Conservation (phyloP, 2,888 invertebrate species). For the Pycnomerus fuliginosus region DNA sequence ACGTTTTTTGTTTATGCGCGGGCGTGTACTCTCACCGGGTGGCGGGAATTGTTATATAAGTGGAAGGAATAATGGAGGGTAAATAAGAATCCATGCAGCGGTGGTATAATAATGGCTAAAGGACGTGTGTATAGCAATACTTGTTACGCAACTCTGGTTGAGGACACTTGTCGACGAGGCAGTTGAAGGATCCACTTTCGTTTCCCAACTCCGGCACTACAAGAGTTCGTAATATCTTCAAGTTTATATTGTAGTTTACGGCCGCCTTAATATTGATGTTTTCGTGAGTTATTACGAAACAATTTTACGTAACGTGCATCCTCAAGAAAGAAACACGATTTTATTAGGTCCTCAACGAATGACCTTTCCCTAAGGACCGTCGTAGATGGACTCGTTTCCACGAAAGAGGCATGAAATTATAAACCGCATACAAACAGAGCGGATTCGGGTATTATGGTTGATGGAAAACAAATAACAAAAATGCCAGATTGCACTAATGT, state of each 20-base stretch:
- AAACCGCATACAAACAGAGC: background rate
- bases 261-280: slow-evolving; percentile 14
- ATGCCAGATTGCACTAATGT: slow-evolving; percentile 7
- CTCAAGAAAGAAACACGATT: background rate
- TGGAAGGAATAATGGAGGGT: slow-evolving; percentile 5
- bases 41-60: background rate
- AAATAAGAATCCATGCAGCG: slow-evolving; percentile 9
- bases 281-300: slow-evolving; percentile 7
- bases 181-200: slow-evolving; percentile 29
- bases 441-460: slow-evolving; percentile 1
- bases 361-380: too few species aligned
- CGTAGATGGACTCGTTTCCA: slow-evolving; percentile 2
- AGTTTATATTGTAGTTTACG: slow-evolving; percentile 13
- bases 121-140: slow-evolving; percentile 23
- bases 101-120: slow-evolving; percentile 16
- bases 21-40: too few species aligned
- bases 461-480: slow-evolving; percentile 4
- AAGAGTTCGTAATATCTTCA: slow-evolving; percentile 20
- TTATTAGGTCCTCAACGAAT: too few species aligned
- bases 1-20: too few species aligned
- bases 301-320: slow-evolving; percentile 2
- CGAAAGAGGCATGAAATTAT: background rate
- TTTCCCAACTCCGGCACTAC: slow-evolving; percentile 22
- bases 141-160: slow-evolving; percentile 33
- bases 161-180: slow-evolving; percentile 31